These are phyloP conservation scores for Sternotherus odoratus DNA, from an alignment of 2,797 vertebrate species.

Conservation along the genomic window DNA sequence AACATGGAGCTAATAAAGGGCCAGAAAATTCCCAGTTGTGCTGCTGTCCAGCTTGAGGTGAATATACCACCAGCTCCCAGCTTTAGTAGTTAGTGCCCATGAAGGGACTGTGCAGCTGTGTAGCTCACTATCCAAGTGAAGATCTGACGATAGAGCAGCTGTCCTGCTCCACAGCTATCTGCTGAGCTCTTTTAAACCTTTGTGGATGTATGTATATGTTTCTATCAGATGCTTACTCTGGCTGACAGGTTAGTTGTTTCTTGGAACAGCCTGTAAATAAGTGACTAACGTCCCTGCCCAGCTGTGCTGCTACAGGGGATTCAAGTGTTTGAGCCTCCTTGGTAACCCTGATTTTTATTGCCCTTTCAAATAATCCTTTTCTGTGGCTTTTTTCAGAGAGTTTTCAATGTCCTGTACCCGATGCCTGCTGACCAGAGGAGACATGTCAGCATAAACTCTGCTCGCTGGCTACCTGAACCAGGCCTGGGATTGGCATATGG, in stretches of 20 bases:
- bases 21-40: background rate
- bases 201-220: background rate
- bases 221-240: slow-evolving; percentile 7
- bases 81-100: background rate
- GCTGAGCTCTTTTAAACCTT: background rate
- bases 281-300: background rate
- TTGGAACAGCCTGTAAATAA: background rate
- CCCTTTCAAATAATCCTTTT: slow-evolving; percentile 53
- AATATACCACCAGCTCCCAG: background rate
- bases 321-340: background rate
- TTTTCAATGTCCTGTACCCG: slow-evolving; percentile 97
- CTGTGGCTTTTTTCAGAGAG: slow-evolving; percentile 85
- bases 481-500: slow-evolving; percentile 97
- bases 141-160: background rate
- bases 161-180: background rate
- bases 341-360: slow-evolving; percentile 42
- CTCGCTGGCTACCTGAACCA: slow-evolving; percentile 96
- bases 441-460: slow-evolving; percentile 99
- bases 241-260: background rate
- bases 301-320: background rate
- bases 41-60: background rate
- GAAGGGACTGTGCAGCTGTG: background rate
- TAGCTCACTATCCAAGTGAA: background rate
- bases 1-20: background rate
- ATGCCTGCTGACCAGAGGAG: slow-evolving; percentile 98